These are phyloP conservation scores for Acanthopleura granulata DNA, from an alignment of 2,888 invertebrate species.

Conservation along the genomic window DNA sequence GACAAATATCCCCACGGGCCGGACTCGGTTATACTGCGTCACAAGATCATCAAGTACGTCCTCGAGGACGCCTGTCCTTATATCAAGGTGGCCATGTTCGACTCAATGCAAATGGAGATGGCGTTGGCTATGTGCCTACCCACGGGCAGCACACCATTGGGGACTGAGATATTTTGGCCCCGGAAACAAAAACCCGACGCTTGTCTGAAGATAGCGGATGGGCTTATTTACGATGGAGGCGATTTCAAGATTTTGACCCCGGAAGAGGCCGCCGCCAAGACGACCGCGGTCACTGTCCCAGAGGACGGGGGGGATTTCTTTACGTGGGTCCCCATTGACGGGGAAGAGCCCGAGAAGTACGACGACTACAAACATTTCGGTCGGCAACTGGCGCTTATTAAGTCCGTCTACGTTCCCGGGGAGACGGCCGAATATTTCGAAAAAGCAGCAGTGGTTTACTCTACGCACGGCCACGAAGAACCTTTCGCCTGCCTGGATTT, in stretches of 20 bases:
- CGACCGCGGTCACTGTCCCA: background rate
- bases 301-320: background rate
- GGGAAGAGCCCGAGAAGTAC: background rate
- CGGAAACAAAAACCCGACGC: background rate
- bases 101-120: background rate
- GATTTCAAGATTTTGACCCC: background rate
- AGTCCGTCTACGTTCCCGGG: background rate
- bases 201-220: background rate
- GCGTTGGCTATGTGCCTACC: background rate
- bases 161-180: background rate
- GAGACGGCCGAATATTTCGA: background rate
- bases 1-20: background rate
- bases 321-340: background rate
- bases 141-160: background rate
- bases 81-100: background rate
- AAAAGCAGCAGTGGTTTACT: background rate
- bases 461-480: background rate
- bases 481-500: background rate
- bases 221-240: background rate
- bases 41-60: constrained; percentile 1
- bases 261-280: background rate
- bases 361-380: background rate
- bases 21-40: background rate
- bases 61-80: background rate
- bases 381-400: background rate